phyloP scores from a whole-genome alignment of 2,797 vertebrate genomes.

The Eulemur coronatus region DNA sequence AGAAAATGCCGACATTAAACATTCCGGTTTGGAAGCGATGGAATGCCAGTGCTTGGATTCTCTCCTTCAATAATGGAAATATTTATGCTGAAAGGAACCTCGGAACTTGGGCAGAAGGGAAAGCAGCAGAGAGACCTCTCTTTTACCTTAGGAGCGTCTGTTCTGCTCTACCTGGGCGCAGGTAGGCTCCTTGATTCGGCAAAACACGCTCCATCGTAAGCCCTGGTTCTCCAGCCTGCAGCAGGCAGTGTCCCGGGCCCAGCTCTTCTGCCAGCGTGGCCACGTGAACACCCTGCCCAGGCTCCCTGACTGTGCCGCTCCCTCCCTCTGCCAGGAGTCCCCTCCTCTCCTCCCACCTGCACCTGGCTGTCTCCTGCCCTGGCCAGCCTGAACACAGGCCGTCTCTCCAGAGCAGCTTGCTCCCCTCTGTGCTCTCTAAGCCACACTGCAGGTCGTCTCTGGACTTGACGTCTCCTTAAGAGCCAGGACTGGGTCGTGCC shows the following conservation, averaged over 20 bases:
- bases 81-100: background rate
- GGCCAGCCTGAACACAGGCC: background rate
- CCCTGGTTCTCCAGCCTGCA: background rate
- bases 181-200: background rate
- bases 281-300: background rate
- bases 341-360: background rate
- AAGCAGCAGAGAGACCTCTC: too few species aligned
- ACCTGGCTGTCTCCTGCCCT: background rate
- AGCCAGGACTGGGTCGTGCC: background rate
- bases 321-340: background rate
- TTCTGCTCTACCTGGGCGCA: background rate
- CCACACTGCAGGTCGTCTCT: background rate
- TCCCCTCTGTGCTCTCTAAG: background rate
- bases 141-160: background rate
- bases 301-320: accelerated
- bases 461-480: background rate
- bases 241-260: background rate
- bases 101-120: background rate
- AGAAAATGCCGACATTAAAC: constrained; percentile 37
- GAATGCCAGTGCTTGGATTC: background rate
- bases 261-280: background rate
- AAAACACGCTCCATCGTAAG: background rate
- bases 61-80: background rate
- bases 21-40: background rate
- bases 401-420: background rate